phyloP scores from a whole-genome alignment of 2,113 vertebrate species.

The Pleuronectes platessa region DNA sequence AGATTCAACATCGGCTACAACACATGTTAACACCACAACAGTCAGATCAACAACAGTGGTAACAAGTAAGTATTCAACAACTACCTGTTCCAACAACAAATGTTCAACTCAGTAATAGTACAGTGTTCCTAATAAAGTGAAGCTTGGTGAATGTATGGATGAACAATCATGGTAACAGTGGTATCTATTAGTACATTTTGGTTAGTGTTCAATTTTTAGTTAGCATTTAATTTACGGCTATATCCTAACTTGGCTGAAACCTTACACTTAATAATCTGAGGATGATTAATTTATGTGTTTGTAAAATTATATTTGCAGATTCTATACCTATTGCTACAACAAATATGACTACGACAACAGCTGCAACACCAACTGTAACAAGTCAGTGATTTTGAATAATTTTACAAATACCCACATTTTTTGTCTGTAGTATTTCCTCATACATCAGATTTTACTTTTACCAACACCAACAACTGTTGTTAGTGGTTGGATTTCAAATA shows the following conservation, averaged over 20 bases:
- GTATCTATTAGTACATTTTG: not conserved
- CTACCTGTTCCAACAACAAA: not conserved
- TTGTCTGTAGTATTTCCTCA: not conserved
- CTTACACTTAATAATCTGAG: not conserved
- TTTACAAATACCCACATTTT: not conserved
- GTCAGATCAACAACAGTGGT: not conserved
- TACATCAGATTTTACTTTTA: not conserved
- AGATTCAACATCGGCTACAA: not conserved
- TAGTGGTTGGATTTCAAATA: not conserved
- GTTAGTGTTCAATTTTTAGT: not conserved
- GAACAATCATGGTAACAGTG: not conserved
- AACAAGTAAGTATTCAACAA: not conserved
- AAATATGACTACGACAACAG: not conserved
- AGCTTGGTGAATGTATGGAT: no score
- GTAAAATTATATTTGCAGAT: not conserved
- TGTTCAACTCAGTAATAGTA: no score
- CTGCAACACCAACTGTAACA: not conserved
- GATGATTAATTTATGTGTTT: no score
- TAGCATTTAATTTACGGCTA: no score
- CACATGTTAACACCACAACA: not conserved
- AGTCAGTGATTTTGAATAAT: constrained; percentile 1
- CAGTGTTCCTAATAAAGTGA: no score
- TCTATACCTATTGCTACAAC: not conserved
- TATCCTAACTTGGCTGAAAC: no score
- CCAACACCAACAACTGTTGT: not conserved